A percentile compares a stretch with the other conserved stretches of the same genome.
Conservation (phyloP, 1,140 invertebrate species). For the Lanistes nyassanus region DNA sequence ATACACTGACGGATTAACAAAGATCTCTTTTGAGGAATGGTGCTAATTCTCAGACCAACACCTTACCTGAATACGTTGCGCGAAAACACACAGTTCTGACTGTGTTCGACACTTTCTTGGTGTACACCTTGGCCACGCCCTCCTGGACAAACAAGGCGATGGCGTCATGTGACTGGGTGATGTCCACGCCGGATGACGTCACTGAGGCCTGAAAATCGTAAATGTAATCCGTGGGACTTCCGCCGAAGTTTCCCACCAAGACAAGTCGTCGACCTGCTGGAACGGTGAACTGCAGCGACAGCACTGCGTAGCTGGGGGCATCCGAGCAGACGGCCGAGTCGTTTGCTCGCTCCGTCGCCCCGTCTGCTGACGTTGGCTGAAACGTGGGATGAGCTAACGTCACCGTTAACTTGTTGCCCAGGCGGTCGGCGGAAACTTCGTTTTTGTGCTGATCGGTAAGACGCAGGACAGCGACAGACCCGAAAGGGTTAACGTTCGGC, state of each 20-base stretch:
- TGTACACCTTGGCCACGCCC: not conserved
- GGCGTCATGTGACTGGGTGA: conserved; percentile 9
- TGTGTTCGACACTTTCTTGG: not conserved
- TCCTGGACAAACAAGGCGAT: not conserved
- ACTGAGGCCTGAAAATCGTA: conserved; percentile 6
- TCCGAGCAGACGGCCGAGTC: conserved; percentile 7
- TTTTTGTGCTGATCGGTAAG: not conserved
- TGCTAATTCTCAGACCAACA: not conserved
- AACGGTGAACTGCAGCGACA: not conserved
- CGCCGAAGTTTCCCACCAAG: not conserved
- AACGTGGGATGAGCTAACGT: not conserved
- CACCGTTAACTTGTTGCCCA: not conserved
- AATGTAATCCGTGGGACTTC: not conserved
- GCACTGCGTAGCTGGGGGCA: not conserved
- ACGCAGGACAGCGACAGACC: not conserved
- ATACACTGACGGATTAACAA: not conserved
- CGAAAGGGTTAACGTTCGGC: not conserved
- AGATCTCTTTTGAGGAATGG: not conserved
- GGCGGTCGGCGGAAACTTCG: not conserved
- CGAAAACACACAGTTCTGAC: not conserved
- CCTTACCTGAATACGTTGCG: conserved; percentile 6
- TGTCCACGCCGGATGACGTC: not conserved
- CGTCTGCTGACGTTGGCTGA: not conserved
- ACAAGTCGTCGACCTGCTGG: not conserved
- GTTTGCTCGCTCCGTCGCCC: not conserved